These are phyloP conservation scores for Centropus bengalensis DNA, from an alignment of 2,113 vertebrate genomes.

Conservation along the genomic window DNA sequence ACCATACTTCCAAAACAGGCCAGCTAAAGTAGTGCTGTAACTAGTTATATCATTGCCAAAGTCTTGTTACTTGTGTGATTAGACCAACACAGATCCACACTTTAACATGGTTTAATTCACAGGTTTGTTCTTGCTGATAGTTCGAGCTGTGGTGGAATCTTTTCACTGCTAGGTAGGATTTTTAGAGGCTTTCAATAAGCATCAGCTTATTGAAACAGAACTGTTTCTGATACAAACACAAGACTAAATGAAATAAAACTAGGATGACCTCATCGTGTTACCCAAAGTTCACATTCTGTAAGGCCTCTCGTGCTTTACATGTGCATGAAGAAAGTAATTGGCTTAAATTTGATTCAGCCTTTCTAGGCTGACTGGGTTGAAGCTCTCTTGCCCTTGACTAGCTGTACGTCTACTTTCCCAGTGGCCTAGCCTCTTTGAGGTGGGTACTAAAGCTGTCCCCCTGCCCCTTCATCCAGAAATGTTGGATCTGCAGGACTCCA, in stretches of 20 bases:
- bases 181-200: neutral
- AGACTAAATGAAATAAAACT: neutral
- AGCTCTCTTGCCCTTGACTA: neutral
- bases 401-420: neutral
- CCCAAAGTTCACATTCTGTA: neutral
- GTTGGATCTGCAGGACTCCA: neutral
- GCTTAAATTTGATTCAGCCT: neutral
- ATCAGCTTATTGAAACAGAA: neutral
- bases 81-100: neutral
- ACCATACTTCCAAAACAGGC: neutral
- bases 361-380: neutral
- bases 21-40: neutral
- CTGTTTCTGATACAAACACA: neutral
- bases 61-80: neutral
- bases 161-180: neutral
- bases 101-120: neutral
- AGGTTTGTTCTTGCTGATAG: neutral
- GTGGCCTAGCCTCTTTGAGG: neutral
- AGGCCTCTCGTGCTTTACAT: neutral
- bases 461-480: accelerated
- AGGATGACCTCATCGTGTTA: neutral
- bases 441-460: neutral
- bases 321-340: neutral
- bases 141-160: neutral
- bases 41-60: neutral